These are phyloP conservation scores for Pituophis catenifer DNA, from an alignment of 2,113 vertebrate species.

Conservation along the genomic window DNA sequence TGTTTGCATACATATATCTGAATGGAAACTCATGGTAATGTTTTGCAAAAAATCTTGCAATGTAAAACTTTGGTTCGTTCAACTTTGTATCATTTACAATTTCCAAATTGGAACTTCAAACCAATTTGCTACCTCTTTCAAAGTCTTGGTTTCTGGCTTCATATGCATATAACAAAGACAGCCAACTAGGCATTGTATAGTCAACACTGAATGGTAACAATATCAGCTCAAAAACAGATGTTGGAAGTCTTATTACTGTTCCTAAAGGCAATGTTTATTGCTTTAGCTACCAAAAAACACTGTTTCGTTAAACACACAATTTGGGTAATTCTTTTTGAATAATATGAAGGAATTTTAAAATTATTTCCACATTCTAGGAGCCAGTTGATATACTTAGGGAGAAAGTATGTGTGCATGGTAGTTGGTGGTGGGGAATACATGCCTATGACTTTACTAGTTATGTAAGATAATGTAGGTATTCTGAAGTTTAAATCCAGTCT, in stretches of 20 bases:
- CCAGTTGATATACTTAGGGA: slow-evolving; percentile 32
- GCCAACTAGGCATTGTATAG: slow-evolving; percentile 47
- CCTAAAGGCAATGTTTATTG: slow-evolving; percentile 63
- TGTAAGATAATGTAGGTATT: slow-evolving; percentile 51
- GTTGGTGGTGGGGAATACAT: background rate
- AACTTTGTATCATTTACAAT: background rate
- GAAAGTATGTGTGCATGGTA: background rate
- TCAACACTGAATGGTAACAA: slow-evolving; percentile 51
- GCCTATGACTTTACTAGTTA: slow-evolving; percentile 40
- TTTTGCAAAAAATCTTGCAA: background rate
- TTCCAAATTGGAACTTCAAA: slow-evolving; percentile 32
- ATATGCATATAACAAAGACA: slow-evolving; percentile 27
- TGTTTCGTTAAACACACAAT: slow-evolving; percentile 64
- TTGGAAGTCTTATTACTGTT: slow-evolving; percentile 58
- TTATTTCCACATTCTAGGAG: slow-evolving; percentile 62
- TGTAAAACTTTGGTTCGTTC: background rate
- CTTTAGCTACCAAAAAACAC: slow-evolving; percentile 59
- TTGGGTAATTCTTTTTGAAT: slow-evolving; percentile 67
- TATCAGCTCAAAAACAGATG: slow-evolving; percentile 60
- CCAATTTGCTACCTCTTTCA: background rate
- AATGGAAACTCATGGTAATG: background rate
- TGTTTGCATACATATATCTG: background rate
- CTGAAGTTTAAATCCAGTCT: slow-evolving; percentile 52
- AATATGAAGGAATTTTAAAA: slow-evolving; percentile 64
- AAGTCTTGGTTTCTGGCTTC: slow-evolving; percentile 38